These are phyloP conservation scores for Tetanocera ferruginea DNA, from an alignment of 2,888 invertebrate species.

Conservation along the genomic window DNA sequence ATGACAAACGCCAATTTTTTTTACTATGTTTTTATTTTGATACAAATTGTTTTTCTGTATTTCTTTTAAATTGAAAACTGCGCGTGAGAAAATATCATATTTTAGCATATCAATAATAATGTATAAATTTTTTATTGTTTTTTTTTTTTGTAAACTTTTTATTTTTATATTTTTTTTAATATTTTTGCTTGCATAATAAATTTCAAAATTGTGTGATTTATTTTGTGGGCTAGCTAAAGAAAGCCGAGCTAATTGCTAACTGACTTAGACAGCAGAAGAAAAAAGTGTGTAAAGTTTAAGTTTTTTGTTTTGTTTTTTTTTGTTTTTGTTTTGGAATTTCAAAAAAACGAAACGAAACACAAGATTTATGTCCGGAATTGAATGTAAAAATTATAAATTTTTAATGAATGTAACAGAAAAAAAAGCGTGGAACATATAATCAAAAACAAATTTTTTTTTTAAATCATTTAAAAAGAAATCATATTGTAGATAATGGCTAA, in stretches of 20 bases:
- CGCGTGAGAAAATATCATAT: conserved; percentile 36
- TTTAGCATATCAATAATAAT: conserved; percentile 31
- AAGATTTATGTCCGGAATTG: too few relatives aligned
- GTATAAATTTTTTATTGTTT: conserved; percentile 21
- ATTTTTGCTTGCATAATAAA: conserved; percentile 47
- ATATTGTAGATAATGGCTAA: too few relatives aligned
- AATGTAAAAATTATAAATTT: too few relatives aligned
- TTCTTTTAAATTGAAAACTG: conserved; percentile 1
- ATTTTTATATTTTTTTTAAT: conserved; percentile 40
- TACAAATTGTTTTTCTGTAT: background rate
- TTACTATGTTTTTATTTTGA: background rate
- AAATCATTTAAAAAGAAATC: too few relatives aligned
- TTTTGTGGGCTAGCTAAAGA: conserved; percentile 2
- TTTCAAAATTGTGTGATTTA: conserved; percentile 43
- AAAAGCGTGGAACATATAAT: too few relatives aligned
- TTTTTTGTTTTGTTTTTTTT: background rate
- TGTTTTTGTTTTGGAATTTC: background rate
- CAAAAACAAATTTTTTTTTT: too few relatives aligned
- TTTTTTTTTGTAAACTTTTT: conserved; percentile 28
- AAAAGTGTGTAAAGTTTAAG: background rate
- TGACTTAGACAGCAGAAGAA: conserved; percentile 25
- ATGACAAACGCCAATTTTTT: background rate
- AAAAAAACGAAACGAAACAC: too few relatives aligned
- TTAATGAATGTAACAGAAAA: too few relatives aligned
- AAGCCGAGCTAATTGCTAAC: conserved; percentile 13